Evolutionary conservation across 2,797 vertebrate genomes (phyloP), one percentile per base, ranked within the genome.

Genomic region (Streptopelia turtur): DNA sequence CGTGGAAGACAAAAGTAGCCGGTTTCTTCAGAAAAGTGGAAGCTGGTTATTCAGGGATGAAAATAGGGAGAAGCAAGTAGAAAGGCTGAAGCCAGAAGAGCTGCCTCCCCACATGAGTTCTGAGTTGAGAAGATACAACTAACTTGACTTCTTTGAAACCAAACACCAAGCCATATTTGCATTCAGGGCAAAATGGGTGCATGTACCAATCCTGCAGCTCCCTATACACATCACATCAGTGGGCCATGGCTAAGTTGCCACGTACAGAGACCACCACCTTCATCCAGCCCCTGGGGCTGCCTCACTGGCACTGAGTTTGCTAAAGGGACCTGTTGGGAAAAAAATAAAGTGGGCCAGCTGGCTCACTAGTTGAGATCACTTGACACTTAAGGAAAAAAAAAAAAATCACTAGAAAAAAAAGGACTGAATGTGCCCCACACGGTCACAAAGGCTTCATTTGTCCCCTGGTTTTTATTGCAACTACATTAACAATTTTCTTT

Each of bases 231-330:
- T 28, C 60, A 20, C 22, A 16, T 24, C 1, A 1, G 27, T 22
- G 1, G 0, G 25, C 37, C 0, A 0, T 6, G 13, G 16, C 43
- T 24, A 50, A 28, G 11, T 14, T 24, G 33, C 20, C 37, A 43
- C 1, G 0, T 13, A 18, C 15, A 53, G 59, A 72, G 24, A 59
- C 10, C 15, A 37, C 10, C 8, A 41, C 28, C n/a, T 30, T 23
- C 10, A 30, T 3, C 6, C 49, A 25, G 10, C 5, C 30, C 39
- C 45, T 15, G 23, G 31, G 65, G 22, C 11, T 55, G 56, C 76
- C 70, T 53, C 15, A 12, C 8, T 35, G 66, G 7, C n/a, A 57
- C 16, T 4, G 0, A 27, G 39, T 6, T 15, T 52, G 22, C 27
- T 22, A 37, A 77, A 68, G 31, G 6, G 22, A 70, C 16, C 20